These are phyloP conservation scores for Oreohelix idahoensis DNA, from an alignment of 1,140 invertebrate species.

Conservation along the genomic window DNA sequence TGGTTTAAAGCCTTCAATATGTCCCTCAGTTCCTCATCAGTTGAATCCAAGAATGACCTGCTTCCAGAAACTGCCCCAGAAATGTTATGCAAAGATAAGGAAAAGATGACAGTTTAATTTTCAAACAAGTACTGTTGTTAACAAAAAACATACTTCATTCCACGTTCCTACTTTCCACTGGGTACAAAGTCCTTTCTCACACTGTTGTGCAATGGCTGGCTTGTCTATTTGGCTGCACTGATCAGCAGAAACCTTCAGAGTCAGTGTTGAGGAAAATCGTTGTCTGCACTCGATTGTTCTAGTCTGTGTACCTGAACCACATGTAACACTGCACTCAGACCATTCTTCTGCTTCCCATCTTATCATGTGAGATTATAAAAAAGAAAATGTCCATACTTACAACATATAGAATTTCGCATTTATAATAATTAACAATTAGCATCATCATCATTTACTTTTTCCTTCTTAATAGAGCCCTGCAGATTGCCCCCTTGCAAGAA, in stretches of 20 bases:
- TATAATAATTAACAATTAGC: no score
- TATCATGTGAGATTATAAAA: not conserved
- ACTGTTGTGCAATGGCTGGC: slow-evolving; percentile 78
- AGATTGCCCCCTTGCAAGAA: no score
- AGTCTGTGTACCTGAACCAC: slow-evolving; percentile 74
- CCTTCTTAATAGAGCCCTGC: no score
- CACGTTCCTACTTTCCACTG: slow-evolving; percentile 83
- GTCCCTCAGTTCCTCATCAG: no score
- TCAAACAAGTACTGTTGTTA: no score
- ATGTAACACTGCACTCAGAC: slow-evolving; percentile 73
- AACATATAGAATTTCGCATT: no score
- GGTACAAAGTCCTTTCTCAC: slow-evolving; percentile 78
- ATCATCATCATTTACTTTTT: no score
- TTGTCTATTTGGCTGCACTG: slow-evolving; percentile 75
- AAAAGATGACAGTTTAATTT: no score
- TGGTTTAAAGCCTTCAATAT: no score
- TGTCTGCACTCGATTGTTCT: slow-evolving; percentile 71
- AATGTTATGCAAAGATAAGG: no score
- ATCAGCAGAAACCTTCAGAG: slow-evolving; percentile 57
- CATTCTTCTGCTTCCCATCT: slow-evolving; percentile 68
- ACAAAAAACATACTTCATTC: slow-evolving; percentile 75
- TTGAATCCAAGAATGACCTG: no score
- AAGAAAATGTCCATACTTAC: not conserved
- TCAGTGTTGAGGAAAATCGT: slow-evolving; percentile 47
- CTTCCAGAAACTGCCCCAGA: no score